Evolutionary conservation across 2,888 invertebrate species (phyloP).

Genomic region (Cataglyphis altisquamis): DNA sequence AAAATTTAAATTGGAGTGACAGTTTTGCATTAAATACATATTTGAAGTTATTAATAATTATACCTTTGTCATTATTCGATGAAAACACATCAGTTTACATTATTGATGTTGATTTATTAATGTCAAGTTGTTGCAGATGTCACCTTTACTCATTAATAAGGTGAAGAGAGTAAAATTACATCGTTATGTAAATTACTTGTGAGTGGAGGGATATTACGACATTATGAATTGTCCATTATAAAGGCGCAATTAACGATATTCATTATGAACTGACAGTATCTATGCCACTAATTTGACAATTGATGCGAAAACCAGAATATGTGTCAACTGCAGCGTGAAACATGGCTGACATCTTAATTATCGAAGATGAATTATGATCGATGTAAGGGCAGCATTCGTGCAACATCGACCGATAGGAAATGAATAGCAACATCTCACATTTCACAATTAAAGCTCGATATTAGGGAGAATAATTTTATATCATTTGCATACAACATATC

Average conservation of each 20-base stretch:
- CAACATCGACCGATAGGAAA: neutral
- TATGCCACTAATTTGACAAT: slow-evolving; percentile 45
- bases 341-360: slow-evolving; percentile 49
- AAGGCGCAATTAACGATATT: slow-evolving; percentile 46
- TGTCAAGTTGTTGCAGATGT: slow-evolving; percentile 14
- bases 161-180: slow-evolving; percentile 11
- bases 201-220: neutral
- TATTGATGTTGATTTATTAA: slow-evolving; percentile 11
- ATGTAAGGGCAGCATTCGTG: slow-evolving; percentile 11
- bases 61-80: neutral
- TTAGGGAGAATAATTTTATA: neutral
- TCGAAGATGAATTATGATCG: slow-evolving; percentile 50
- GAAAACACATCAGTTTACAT: neutral
- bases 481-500: neutral
- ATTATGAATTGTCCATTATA: slow-evolving; percentile 15
- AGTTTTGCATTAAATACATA: neutral
- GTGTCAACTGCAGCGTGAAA: slow-evolving; percentile 29
- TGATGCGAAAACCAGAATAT: slow-evolving; percentile 40
- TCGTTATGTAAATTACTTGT: slow-evolving; percentile 29
- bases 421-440: neutral
- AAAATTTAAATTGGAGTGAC: neutral
- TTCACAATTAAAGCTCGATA: neutral
- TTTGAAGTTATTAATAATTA: neutral
- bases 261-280: slow-evolving; percentile 29
- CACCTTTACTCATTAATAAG: slow-evolving; percentile 7